Evolutionary conservation across 2,797 vertebrate species (phyloP), one percentile per base, ranked within the genome.

Genomic region (Falco columbarius): DNA sequence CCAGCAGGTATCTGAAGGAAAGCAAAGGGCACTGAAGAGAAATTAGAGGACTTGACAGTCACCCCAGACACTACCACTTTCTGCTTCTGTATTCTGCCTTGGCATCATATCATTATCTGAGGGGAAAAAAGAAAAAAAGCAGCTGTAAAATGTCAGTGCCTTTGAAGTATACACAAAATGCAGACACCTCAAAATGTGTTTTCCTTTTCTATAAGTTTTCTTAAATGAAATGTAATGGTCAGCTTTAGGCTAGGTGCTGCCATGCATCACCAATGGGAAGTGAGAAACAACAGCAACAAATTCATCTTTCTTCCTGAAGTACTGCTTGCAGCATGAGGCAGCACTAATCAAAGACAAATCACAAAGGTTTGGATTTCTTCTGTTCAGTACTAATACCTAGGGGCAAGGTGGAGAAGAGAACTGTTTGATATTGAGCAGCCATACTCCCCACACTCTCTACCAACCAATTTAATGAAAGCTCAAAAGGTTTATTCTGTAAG

Each of bases 281-380:
- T 23, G 72, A 89, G 90, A 87, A 96, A 95, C 86, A 96, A 93
- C 81, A 97, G 95, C 93, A 96, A 83, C 82, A 96, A 93, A 96
- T 97, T 54, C 51, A 89, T 95, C 94, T 96, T 93, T 94, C 86
- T 93, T 95, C 70, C 91, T 36, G 47, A 93, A 89, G 92, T 93
- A 56, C 76, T 86, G 93, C 79, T 96, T 91, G 89, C 95, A 96
- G 94, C 92, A 14, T 73, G 94, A 95, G 91, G 89, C 93, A 90
- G 92, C 87, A 42, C 94, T 94, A 95, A 96, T 96, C 95, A 97
- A 96, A 96, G 96, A 81, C 89, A 91, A 91, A 94, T 76, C 94
- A 84, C 92, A 95, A 93, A 93, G 91, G 91, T 94, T 93, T 90
- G 92, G 93, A 34, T 85, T 86, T 83, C 56, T n/a, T 92, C 92